phyloP scores from a whole-genome alignment of 2,888 invertebrate genomes.

The Megamerina dolium region DNA sequence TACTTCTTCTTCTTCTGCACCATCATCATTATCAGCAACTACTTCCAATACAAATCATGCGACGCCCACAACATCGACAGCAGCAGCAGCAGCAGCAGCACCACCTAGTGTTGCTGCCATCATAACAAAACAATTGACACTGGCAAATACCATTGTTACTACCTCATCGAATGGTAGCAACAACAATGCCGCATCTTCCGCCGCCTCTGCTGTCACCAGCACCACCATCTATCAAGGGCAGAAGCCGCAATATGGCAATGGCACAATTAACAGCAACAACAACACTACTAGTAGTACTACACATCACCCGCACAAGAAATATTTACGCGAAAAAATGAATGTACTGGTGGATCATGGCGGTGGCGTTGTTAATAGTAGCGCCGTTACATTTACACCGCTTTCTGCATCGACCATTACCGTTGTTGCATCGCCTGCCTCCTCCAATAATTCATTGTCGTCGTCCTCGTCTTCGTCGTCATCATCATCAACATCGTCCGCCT shows the following conservation, averaged over 20 bases:
- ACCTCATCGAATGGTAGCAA: constrained; percentile 19
- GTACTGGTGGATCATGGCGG: constrained; percentile 38
- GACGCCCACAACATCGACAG: background rate
- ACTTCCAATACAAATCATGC: constrained; percentile 5
- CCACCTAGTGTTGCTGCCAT: constrained; percentile 16
- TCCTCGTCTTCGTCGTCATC: constrained; percentile 42
- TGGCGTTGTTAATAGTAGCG: constrained; percentile 19
- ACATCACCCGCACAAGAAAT: constrained; percentile 50
- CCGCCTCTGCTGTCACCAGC: constrained; percentile 14
- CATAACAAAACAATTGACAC: constrained; percentile 19
- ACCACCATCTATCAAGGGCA: constrained; percentile 25
- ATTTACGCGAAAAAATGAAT: constrained; percentile 48
- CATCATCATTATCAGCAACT: constrained; percentile 4
- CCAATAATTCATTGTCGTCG: constrained; percentile 32
- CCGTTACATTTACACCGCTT: background rate
- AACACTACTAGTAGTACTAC: constrained; percentile 33
- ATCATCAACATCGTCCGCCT: constrained; percentile 31
- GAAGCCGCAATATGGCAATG: constrained; percentile 19
- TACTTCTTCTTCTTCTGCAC: constrained; percentile 3
- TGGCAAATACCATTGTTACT: constrained; percentile 23
- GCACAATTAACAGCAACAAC: constrained; percentile 28
- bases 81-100: constrained; percentile 15
- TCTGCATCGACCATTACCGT: constrained; percentile 33
- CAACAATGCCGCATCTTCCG: constrained; percentile 19
- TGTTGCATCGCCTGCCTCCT: constrained; percentile 43